Evolutionary conservation across 2,888 invertebrate species (phyloP).

Genomic region (Cantharis lateralis): DNA sequence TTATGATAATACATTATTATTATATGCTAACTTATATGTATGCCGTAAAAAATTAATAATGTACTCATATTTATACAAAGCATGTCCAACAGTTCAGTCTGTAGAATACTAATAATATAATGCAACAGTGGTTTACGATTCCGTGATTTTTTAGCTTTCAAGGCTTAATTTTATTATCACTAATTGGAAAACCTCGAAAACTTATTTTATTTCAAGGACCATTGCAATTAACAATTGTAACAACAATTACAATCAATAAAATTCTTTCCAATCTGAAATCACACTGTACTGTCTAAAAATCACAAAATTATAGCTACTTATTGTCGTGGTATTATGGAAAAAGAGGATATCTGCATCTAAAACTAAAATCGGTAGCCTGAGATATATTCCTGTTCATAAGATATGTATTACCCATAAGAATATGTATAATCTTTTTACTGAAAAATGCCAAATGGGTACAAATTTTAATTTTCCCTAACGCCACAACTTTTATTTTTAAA

Average conservation of each 20-base stretch:
- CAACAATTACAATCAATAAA: neutral
- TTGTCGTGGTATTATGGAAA: no score
- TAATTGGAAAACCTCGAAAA: neutral
- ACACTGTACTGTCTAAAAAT: no score
- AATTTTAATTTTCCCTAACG: no score
- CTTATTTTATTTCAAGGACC: neutral
- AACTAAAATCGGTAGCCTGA: no score
- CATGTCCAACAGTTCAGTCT: neutral
- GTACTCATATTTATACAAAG: neutral
- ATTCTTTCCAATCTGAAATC: neutral
- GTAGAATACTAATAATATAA: neutral
- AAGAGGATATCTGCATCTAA: no score
- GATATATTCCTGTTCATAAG: no score
- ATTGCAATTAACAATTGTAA: neutral
- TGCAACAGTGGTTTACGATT: neutral
- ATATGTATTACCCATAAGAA: no score
- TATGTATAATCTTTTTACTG: no score
- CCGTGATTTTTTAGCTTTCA: neutral
- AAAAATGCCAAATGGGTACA: no score
- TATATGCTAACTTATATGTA: neutral
- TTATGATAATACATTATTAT: no score
- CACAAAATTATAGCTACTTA: no score
- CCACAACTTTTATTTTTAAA: no score
- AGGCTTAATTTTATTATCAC: neutral
- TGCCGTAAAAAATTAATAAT: neutral